Conservation (phyloP, 92 coral and sea anemone species). For the Epizoanthus illoricatus region DNA sequence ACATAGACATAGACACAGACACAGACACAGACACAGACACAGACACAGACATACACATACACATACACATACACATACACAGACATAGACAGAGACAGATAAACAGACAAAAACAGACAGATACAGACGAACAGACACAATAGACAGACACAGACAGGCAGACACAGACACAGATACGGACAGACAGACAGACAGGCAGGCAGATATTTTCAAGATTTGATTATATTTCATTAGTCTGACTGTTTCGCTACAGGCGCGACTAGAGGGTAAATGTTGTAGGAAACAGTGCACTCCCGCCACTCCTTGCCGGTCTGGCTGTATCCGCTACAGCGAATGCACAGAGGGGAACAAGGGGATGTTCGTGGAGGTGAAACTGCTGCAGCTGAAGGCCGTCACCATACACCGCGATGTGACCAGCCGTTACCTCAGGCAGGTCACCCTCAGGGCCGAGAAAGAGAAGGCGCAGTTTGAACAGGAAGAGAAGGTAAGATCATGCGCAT, state of each 20-base stretch:
- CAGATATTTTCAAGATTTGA: too few species aligned
- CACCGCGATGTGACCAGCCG: slow-evolving; percentile 25
- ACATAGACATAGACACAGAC: too few species aligned
- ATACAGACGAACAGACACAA: background rate
- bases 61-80: background rate
- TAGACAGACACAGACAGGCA: too few species aligned
- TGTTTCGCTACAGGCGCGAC: background rate
- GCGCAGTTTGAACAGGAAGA: slow-evolving; percentile 36
- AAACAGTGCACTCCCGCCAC: slow-evolving; percentile 22
- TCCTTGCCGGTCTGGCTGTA: slow-evolving; percentile 21
- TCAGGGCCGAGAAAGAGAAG: slow-evolving; percentile 40
- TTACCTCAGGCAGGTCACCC: slow-evolving; percentile 37
- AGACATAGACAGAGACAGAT: background rate
- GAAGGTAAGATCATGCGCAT: slow-evolving; percentile 13
- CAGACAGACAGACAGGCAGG: too few species aligned
- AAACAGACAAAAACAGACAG: background rate
- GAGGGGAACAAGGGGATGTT: slow-evolving; percentile 35
- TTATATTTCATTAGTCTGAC: background rate
- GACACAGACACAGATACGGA: too few species aligned
- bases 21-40: background rate
- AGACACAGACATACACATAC: background rate
- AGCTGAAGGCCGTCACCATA: slow-evolving; percentile 32
- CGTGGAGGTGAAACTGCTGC: slow-evolving; percentile 39
- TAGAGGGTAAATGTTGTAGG: slow-evolving; percentile 38
- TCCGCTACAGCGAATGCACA: background rate